Percentiles rank a stretch among this genome's conserved stretches.
phyloP scores from a whole-genome alignment of 2,888 invertebrate genomes.

The Leptinotarsa tumamoca region DNA sequence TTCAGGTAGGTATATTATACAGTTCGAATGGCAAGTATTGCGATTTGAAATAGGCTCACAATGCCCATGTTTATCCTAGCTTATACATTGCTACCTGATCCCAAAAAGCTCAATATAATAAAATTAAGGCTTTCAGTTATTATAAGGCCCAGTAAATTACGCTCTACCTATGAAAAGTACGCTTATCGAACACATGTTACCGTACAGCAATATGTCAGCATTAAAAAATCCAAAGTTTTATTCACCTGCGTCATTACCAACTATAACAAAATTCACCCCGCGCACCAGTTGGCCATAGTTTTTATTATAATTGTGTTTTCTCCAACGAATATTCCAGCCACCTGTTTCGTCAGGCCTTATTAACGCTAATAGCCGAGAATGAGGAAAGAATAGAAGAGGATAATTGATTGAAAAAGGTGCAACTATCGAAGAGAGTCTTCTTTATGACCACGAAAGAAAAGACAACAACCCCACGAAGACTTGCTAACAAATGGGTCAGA shows the following conservation, averaged over 20 bases:
- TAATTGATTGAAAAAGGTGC: conserved; percentile 23
- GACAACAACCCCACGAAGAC: background rate
- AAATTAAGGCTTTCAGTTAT: too few relatives aligned
- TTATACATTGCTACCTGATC: background rate
- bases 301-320: conserved; percentile 36
- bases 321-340: conserved; percentile 30
- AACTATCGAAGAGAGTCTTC: background rate
- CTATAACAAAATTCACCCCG: conserved; percentile 49
- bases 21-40: background rate
- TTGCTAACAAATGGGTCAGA: background rate
- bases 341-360: conserved; percentile 35
- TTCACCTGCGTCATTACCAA: conserved; percentile 46
- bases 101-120: too few relatives aligned
- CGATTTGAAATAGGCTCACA: background rate
- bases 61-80: conserved; percentile 4
- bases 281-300: conserved; percentile 50
- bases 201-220: background rate
- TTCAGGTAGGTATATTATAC: background rate
- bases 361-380: conserved; percentile 33
- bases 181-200: conserved; percentile 4
- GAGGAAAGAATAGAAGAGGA: conserved; percentile 15
- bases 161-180: background rate
- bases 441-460: background rate
- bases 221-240: conserved; percentile 34
- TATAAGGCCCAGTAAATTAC: background rate